Evolutionary conservation across 2,797 vertebrate genomes (phyloP).

Genomic region (Dendrocincla fuliginosa): DNA sequence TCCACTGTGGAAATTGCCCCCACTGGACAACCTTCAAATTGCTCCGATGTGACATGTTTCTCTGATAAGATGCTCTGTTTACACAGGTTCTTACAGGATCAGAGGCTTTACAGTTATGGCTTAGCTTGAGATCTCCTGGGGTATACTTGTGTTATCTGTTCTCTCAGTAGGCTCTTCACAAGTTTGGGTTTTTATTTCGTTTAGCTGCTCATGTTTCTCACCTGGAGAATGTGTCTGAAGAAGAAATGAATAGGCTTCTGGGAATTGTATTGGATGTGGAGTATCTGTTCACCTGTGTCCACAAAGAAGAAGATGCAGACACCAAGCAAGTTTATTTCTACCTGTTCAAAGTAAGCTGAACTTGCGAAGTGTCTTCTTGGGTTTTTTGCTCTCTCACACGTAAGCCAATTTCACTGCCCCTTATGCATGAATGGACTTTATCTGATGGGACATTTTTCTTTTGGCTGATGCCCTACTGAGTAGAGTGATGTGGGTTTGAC

Average conservation of each 20-base stretch:
- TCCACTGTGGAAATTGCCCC: not conserved
- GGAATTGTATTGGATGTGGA: constrained; percentile 97
- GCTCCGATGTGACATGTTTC: not conserved
- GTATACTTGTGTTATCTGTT: not conserved
- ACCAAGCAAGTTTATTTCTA: constrained; percentile 99
- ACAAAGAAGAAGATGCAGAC: constrained; percentile 98
- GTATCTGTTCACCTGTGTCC: constrained; percentile 96
- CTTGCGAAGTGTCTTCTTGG: not conserved
- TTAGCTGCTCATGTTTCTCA: constrained; percentile 96
- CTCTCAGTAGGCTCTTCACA: not conserved
- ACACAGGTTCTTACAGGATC: not conserved
- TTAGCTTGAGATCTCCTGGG: not conserved
- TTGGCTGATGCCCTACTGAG: not conserved
- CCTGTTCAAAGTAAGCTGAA: constrained; percentile 90
- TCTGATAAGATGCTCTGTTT: not conserved
- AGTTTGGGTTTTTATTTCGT: constrained; percentile 17
- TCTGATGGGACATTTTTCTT: not conserved
- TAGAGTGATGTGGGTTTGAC: not conserved
- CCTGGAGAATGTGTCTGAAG: constrained; percentile 94
- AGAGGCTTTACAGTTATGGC: not conserved
- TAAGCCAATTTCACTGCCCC: not conserved
- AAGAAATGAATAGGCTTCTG: constrained; percentile 95
- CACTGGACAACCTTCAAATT: not conserved
- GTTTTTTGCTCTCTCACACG: not conserved
- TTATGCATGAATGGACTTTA: not conserved